Evolutionary conservation across 1,140 invertebrate species (phyloP), one percentile per base, ranked within the genome.

Genomic region (Sycophaga agraensis): DNA sequence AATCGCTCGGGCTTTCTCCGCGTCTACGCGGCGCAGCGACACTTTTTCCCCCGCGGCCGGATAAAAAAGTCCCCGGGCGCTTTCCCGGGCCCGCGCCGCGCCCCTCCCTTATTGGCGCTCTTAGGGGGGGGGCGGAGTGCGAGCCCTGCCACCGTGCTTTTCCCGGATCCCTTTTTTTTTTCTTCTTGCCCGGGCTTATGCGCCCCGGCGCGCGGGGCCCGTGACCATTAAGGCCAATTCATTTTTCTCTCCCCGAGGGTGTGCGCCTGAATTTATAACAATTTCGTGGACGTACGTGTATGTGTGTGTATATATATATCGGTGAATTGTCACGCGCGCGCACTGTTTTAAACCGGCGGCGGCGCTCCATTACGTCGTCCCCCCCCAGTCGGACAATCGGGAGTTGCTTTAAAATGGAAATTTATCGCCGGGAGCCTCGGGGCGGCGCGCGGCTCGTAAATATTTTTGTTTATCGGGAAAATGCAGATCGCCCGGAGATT

Each of bases 371-470:
- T n/a, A n/a, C n/a, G n/a, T n/a, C n/a, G n/a, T n/a, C n/a, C 24
- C 2, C 21, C 24, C 24, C 31, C 43, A 42, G 24, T 54, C 37
- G 39, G 5, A 31, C 14, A 16, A 54, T 42, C 17, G 21, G 48
- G 8, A 35, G 24, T 17, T 19, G 17, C 50, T 53, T 54, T 42
- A 28, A 43, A 55, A 31, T 42, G 40, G 39, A 43, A 34, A 55
- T 43, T 55, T 26, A 54, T 54, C n/a, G n/a, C n/a, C n/a, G n/a
- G n/a, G n/a, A n/a, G n/a, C n/a, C n/a, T n/a, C n/a, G n/a, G 39
- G 24, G 39, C 11, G 53, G 49, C 59, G 51, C 37, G 24, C 39
- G 5, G 55, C 63, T 68, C 51, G n/a, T n/a, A n/a, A n/a, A n/a
- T n/a, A n/a, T n/a, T n/a, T n/a, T n/a, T n/a, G n/a, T n/a, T n/a